These are phyloP conservation scores for Yponomeuta evonymella DNA, from an alignment of 2,888 invertebrate species.

Conservation along the genomic window DNA sequence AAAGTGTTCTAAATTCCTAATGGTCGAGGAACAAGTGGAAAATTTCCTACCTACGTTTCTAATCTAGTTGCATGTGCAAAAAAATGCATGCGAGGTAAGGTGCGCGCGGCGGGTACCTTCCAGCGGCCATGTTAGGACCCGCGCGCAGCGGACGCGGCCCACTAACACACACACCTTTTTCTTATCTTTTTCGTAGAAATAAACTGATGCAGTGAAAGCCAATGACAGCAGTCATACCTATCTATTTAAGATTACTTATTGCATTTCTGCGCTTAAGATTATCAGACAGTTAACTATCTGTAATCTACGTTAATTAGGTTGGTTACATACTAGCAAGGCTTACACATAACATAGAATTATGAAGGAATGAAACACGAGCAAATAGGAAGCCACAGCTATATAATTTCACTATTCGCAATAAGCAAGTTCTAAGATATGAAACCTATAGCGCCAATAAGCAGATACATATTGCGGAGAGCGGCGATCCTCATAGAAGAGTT, in stretches of 20 bases:
- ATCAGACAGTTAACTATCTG: neutral
- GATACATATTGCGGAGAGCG: neutral
- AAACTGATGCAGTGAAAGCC: slow-evolving; percentile 70
- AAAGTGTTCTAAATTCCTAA: slow-evolving; percentile 6
- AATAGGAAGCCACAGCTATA: neutral
- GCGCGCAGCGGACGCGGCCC: slow-evolving; percentile 56
- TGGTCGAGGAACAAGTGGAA: slow-evolving; percentile 27
- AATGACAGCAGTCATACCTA: slow-evolving; percentile 64
- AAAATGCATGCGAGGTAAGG: slow-evolving; percentile 44
- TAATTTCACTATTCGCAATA: slow-evolving; percentile 1
- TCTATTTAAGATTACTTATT: too few relatives aligned
- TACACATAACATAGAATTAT: neutral
- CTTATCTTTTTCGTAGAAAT: slow-evolving; percentile 73
- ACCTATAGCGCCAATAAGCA: neutral
- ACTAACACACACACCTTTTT: slow-evolving; percentile 66
- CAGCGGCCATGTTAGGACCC: slow-evolving; percentile 21
- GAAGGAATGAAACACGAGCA: neutral
- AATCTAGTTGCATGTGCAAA: slow-evolving; percentile 56
- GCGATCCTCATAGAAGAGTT: slow-evolving; percentile 33
- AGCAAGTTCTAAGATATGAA: neutral
- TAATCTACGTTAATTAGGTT: neutral
- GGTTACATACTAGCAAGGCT: neutral
- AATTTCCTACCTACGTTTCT: slow-evolving; percentile 56
- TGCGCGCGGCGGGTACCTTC: slow-evolving; percentile 27
- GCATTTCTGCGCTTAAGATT: too few relatives aligned